Conservation (phyloP, 2,797 vertebrate genomes). For the Psittacula derbiana region DNA sequence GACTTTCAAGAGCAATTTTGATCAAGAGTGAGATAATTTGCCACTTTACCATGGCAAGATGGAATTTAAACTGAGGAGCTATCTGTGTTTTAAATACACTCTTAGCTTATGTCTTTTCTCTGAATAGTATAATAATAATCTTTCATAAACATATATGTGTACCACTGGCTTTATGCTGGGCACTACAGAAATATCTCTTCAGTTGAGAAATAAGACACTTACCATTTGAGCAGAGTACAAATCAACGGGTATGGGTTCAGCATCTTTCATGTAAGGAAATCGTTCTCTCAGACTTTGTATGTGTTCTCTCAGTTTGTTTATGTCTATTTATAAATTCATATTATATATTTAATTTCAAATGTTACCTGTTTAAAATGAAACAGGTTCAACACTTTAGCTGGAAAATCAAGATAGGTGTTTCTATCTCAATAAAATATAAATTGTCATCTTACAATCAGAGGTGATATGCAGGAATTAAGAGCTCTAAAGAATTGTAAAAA, state of each 20-base stretch:
- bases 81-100: conserved; percentile 59
- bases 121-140: not conserved
- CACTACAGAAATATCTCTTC: not conserved
- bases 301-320: not conserved
- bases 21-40: conserved; percentile 74
- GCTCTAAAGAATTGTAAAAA: not conserved
- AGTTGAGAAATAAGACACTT: not conserved
- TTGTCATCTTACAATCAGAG: not conserved
- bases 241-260: not conserved
- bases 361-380: not conserved
- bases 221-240: not conserved
- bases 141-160: not conserved
- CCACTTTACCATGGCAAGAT: conserved; percentile 61
- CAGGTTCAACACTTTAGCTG: not conserved
- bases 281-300: not conserved
- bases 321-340: not conserved
- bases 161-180: not conserved
- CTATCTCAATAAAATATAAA: not conserved
- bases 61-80: conserved; percentile 74
- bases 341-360: not conserved
- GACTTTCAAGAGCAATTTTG: conserved; percentile 6
- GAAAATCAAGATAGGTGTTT: not conserved
- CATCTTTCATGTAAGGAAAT: not conserved
- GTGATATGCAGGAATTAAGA: not conserved
- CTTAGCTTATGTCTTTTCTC: not conserved